Evolutionary conservation across 2,797 vertebrate genomes (phyloP).

Genomic region (Crypturellus tataupa): DNA sequence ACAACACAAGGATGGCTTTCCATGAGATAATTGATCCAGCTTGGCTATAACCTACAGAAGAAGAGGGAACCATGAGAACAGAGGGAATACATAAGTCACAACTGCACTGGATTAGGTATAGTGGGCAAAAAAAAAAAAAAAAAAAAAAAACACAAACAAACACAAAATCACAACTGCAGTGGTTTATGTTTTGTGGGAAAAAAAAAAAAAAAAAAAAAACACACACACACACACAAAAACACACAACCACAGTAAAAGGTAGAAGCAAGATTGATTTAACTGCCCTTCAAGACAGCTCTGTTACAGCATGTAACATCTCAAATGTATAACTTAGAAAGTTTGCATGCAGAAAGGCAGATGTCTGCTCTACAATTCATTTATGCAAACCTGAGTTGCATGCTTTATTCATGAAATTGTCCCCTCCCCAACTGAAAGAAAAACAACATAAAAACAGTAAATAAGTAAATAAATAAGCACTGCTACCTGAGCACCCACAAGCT

Average conservation of each 20-base stretch:
- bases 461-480: background rate
- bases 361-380: background rate
- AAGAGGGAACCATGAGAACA: too few species aligned
- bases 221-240: too few species aligned
- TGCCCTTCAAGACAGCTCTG: background rate
- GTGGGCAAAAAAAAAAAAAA: background rate
- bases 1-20: background rate
- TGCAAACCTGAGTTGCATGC: background rate
- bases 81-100: too few species aligned
- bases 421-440: background rate
- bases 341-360: background rate
- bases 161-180: too few species aligned
- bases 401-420: background rate
- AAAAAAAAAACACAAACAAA: too few species aligned
- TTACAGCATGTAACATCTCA: background rate
- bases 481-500: constrained; percentile 98
- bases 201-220: too few species aligned
- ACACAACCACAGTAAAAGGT: too few species aligned
- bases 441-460: background rate
- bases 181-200: too few species aligned
- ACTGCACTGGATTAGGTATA: background rate
- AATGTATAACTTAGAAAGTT: background rate
- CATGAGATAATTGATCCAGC: background rate
- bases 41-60: background rate
- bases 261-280: background rate